Evolutionary conservation across 2,113 vertebrate genomes (phyloP).

Genomic region (Acanthochromis polyacanthus): DNA sequence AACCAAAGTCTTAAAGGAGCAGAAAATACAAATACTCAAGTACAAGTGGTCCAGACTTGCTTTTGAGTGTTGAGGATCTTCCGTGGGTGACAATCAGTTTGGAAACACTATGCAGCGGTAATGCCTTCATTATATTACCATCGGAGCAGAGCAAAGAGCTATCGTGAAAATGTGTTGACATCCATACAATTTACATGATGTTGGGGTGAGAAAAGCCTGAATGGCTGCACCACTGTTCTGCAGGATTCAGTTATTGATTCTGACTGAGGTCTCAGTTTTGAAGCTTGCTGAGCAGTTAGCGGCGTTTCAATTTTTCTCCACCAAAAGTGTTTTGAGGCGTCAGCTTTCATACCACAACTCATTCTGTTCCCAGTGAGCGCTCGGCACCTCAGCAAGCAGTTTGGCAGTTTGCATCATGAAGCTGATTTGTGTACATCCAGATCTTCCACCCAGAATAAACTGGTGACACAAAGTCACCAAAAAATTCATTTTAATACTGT

Average conservation of each 20-base stretch:
- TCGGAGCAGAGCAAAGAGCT: neutral
- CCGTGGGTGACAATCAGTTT: neutral
- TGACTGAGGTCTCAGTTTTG: conserved; percentile 7
- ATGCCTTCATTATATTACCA: neutral
- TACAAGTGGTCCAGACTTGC: neutral
- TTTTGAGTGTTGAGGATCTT: too few species aligned
- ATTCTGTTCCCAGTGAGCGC: conserved; percentile 10
- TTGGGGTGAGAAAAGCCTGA: neutral
- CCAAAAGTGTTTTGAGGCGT: neutral
- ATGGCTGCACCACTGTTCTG: neutral
- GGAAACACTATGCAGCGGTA: neutral
- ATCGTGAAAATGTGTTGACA: neutral
- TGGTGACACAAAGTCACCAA: neutral
- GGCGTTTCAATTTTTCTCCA: neutral
- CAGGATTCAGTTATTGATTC: conserved; percentile 3
- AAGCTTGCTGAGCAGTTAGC: neutral
- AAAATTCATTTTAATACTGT: neutral
- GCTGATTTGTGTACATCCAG: neutral
- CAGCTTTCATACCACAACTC: neutral
- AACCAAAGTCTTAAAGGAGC: too few species aligned
- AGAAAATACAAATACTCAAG: neutral
- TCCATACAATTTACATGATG: neutral
- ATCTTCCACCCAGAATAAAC: neutral
- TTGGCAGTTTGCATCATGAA: conserved; percentile 1
- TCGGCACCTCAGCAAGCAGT: neutral